These are phyloP conservation scores for Anolis apletophallus DNA, from an alignment of 2,797 vertebrate genomes.

Conservation along the genomic window DNA sequence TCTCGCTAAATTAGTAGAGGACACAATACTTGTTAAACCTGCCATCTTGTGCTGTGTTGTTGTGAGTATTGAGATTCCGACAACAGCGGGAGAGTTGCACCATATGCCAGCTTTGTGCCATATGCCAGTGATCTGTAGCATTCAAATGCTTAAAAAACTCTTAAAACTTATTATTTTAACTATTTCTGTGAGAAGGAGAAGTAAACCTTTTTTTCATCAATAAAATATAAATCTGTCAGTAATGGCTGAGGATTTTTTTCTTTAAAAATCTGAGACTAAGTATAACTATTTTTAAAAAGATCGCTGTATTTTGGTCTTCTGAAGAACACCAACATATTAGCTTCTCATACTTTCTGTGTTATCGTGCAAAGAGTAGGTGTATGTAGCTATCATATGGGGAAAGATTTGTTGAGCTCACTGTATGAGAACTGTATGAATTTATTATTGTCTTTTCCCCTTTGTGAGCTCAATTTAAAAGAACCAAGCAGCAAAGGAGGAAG, in stretches of 20 bases:
- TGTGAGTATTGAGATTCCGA: background rate
- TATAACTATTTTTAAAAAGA: background rate
- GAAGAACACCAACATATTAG: background rate
- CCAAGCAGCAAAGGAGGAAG: background rate
- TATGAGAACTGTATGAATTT: background rate
- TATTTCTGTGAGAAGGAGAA: background rate
- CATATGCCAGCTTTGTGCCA: background rate
- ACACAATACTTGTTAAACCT: background rate
- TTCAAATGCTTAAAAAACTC: background rate
- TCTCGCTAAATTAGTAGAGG: background rate
- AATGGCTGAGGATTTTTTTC: background rate
- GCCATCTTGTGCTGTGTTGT: background rate
- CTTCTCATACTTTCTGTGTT: background rate
- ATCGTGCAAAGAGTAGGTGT: background rate
- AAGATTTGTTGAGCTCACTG: constrained; percentile 9
- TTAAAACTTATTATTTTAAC: background rate
- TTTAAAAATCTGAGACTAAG: background rate
- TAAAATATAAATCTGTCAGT: background rate
- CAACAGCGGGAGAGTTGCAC: background rate
- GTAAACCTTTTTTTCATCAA: background rate
- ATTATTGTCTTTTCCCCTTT: background rate
- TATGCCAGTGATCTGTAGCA: background rate
- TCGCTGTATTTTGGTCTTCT: background rate
- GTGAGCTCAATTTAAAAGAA: background rate
- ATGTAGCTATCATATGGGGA: background rate